Evolutionary conservation across 2,888 invertebrate species (phyloP), one percentile per base, ranked within the genome.

Genomic region (Acanthopleura granulata): DNA sequence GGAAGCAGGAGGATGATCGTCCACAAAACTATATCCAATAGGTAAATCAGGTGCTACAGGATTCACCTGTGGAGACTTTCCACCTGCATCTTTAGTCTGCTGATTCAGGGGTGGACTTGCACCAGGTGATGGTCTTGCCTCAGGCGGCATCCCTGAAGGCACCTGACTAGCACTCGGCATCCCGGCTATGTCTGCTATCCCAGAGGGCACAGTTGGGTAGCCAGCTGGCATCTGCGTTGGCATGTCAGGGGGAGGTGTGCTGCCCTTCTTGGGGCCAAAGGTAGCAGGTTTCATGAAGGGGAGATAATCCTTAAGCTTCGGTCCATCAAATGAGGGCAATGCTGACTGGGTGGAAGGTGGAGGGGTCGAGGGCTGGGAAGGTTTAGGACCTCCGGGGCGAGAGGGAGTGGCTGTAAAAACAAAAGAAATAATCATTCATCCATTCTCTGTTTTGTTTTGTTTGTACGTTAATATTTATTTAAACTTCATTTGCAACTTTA

Each of bases 241-340:
- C 18, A 57, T 22, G 14, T 66, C 57, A 16, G 77, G 72, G 62
- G 81, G 77, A 25, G 80, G 77, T 71, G 74, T 75, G 62, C 80
- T 79, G 57, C 75, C 80, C 61, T 61, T 79, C 14, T 72, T 27
- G 66, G 83, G 84, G 11, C 90, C 90, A 84, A 89, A 90, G 29
- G 88, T 88, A 72, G 83, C 84, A 40, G 90, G 89, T 80, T 94
- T 94, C 93, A 95, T 94, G 76, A 93, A 94, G 0, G 96, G 95
- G 74, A 97, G 91, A 89, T 95, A 97, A 91, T 98, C 97, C 87
- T 96, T 96, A 51, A 97, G 91, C 87, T 96, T 97, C 25, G 95
- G 94, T 0, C 93, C 87, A 76, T 88, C 87, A 82, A 86, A 86
- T 30, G 81, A 80, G 49, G 83, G 79, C 16, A 81, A 74, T 14